A percentile compares a stretch with the other conserved stretches of the same genome.
phyloP scores from a whole-genome alignment of 2,797 vertebrate genomes.

The Mus spretus region DNA sequence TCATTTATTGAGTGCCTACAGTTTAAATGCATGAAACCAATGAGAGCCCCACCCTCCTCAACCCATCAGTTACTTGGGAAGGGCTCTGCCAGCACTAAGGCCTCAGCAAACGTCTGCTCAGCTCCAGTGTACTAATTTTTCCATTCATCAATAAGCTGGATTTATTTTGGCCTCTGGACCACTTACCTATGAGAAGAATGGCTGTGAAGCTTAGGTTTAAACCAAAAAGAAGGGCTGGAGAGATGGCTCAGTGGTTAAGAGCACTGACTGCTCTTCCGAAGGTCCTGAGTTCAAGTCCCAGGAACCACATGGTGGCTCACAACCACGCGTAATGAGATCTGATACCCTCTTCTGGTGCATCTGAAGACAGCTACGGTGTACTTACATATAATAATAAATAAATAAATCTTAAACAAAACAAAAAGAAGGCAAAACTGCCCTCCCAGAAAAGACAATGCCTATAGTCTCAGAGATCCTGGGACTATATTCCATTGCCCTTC shows the following conservation, averaged over 20 bases:
- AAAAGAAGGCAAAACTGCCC: conserved; percentile 9
- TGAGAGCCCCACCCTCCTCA: not conserved
- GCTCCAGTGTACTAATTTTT: conserved; percentile 49
- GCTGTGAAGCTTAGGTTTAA: conserved; percentile 42
- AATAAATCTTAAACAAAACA: not conserved
- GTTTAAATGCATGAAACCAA: conserved; percentile 30
- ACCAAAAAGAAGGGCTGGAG: not conserved
- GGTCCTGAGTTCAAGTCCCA: no score
- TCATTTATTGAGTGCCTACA: not conserved
- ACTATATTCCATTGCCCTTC: not conserved
- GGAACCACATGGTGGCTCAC: no score
- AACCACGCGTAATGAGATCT: no score
- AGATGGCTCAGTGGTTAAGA: no score
- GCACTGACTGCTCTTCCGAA: no score
- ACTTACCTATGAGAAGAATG: not conserved
- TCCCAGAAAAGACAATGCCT: not conserved
- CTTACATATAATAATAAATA: no score
- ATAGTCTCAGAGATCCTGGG: not conserved
- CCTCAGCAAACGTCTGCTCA: conserved; percentile 40
- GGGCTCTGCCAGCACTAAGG: not conserved
- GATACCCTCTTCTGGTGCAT: no score
- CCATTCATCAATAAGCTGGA: conserved; percentile 31
- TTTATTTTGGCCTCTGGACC: not conserved
- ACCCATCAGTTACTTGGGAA: not conserved
- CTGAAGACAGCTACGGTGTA: no score